phyloP scores from a whole-genome alignment of 2,797 vertebrate genomes.

The Neosilurus mollespiculum region DNA sequence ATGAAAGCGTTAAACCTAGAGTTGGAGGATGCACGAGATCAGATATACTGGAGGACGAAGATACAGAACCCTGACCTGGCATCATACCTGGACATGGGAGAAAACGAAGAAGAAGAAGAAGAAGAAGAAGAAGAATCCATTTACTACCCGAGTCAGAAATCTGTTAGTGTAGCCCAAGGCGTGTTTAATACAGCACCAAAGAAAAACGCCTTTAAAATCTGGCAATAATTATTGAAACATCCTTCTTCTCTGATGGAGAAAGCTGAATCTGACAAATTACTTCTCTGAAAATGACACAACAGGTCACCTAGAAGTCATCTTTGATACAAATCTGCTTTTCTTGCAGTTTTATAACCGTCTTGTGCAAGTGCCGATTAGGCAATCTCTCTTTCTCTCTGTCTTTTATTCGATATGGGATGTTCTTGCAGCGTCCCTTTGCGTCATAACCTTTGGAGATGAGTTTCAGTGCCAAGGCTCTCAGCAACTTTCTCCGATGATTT shows the following conservation, averaged over 20 bases:
- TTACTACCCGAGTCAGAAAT: not conserved
- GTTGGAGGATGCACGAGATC: too few relatives aligned
- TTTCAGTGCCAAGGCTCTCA: not conserved
- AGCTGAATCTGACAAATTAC: not conserved
- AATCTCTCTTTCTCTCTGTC: conserved; percentile 17
- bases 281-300: conserved; percentile 18
- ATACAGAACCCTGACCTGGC: too few relatives aligned
- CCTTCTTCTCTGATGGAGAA: not conserved
- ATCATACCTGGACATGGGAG: too few relatives aligned
- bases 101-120: too few relatives aligned
- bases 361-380: conserved; percentile 36
- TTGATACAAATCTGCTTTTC: conserved; percentile 56
- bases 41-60: too few relatives aligned
- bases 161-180: not conserved
- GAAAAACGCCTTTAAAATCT: not conserved
- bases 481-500: not conserved
- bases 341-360: conserved; percentile 51
- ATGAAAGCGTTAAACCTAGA: too few relatives aligned
- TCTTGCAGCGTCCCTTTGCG: conserved; percentile 4
- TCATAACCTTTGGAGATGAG: not conserved
- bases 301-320: conserved; percentile 35
- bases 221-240: not conserved
- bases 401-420: conserved; percentile 9
- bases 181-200: not conserved
- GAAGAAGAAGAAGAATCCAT: not conserved